Evolutionary conservation across 1,140 invertebrate species (phyloP).

Genomic region (Zaprionus lachaisei): DNA sequence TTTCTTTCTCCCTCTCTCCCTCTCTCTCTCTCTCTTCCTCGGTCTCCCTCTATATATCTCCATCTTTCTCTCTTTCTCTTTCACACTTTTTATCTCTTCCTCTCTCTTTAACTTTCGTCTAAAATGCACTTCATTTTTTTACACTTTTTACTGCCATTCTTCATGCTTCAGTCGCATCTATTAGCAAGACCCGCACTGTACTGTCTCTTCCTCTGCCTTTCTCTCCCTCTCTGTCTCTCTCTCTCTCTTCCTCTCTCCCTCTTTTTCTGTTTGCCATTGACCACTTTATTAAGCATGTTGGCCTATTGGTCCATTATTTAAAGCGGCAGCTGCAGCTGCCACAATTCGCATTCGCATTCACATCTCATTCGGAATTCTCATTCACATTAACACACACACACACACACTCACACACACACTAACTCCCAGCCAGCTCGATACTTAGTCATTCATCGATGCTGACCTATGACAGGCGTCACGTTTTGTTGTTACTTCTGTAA

Average conservation of each 20-base stretch:
- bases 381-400: neutral
- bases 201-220: neutral
- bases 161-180: neutral
- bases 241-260: neutral
- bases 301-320: conserved; percentile 38
- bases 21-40: too few species aligned
- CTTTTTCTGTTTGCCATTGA: conserved; percentile 10
- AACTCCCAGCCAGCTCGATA: neutral
- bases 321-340: conserved; percentile 29
- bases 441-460: conserved; percentile 13
- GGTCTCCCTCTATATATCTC: too few species aligned
- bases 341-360: conserved; percentile 20
- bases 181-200: neutral
- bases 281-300: conserved; percentile 50
- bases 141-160: neutral
- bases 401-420: neutral
- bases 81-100: too few species aligned
- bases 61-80: too few species aligned
- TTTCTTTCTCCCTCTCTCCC: too few species aligned
- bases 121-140: neutral
- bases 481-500: conserved; percentile 53
- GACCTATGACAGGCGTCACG: conserved; percentile 56
- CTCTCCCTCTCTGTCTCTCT: neutral
- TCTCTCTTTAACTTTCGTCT: too few species aligned
- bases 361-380: conserved; percentile 23